Percentiles rank a stretch among this genome's conserved stretches.
phyloP scores from a whole-genome alignment of 2,113 vertebrate species.

The Mionectes macconnelli region DNA sequence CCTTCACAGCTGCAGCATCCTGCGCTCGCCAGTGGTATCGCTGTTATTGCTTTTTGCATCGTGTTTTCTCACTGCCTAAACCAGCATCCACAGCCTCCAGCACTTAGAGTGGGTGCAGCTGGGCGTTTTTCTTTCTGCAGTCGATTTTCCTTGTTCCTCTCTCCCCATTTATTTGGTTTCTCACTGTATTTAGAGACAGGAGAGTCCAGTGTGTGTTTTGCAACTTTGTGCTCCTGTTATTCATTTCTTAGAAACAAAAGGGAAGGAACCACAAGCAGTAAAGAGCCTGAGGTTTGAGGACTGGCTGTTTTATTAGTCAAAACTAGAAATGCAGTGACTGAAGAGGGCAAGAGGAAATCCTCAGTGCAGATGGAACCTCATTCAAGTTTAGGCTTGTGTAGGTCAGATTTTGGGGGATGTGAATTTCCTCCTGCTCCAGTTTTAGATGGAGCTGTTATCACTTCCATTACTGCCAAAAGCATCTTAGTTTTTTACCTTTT shows the following conservation, averaged over 20 bases:
- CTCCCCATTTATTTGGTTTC: not conserved
- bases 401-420: not conserved
- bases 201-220: not conserved
- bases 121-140: not conserved
- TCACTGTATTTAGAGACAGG: not conserved
- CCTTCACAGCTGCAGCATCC: not conserved
- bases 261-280: not conserved
- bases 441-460: not conserved
- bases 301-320: conserved; percentile 14
- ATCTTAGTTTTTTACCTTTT: not conserved
- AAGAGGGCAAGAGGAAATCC: not conserved
- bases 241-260: conserved; percentile 12
- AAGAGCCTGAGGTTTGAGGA: not conserved
- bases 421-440: not conserved
- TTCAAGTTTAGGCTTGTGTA: not conserved
- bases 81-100: not conserved
- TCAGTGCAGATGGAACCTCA: not conserved
- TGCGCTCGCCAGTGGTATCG: fast-evolving
- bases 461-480: not conserved
- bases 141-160: not conserved
- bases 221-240: not conserved
- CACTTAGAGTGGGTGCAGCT: not conserved
- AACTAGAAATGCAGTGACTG: not conserved
- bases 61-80: not conserved
- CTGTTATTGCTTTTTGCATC: not conserved